These are phyloP conservation scores for Coluber constrictor DNA, from an alignment of 2,797 vertebrate genomes.

Conservation along the genomic window DNA sequence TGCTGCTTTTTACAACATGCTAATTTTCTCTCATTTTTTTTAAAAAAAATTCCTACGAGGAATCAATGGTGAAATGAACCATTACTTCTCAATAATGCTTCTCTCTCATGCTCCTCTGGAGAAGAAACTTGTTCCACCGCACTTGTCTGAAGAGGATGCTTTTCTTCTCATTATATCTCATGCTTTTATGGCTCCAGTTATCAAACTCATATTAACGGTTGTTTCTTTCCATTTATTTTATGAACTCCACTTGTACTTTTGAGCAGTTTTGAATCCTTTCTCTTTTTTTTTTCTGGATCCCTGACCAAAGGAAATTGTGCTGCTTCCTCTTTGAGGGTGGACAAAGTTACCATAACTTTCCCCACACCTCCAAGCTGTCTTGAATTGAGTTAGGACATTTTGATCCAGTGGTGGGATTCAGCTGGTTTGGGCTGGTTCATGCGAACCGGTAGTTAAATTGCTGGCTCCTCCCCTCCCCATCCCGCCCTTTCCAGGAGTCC, in stretches of 20 bases:
- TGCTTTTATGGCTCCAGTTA: background rate
- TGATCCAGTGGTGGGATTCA: too few species aligned
- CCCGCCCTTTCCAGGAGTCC: too few species aligned
- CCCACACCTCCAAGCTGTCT: background rate
- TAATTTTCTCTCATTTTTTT: constrained; percentile 1
- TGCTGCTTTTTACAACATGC: constrained; percentile 1
- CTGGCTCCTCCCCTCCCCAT: too few species aligned
- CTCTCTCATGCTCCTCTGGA: constrained; percentile 15
- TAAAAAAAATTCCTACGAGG: background rate
- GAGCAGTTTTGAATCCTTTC: background rate
- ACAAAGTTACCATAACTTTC: background rate
- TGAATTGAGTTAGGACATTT: background rate
- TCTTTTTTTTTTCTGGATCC: background rate
- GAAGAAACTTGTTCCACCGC: background rate
- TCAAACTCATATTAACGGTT: constrained; percentile 10
- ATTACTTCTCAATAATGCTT: constrained; percentile 7
- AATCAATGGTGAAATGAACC: constrained; percentile 24
- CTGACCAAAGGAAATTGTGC: background rate
- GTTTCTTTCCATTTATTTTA: constrained; percentile 1
- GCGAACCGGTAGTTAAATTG: too few species aligned
- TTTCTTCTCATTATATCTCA: constrained; percentile 11
- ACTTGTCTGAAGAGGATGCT: background rate
- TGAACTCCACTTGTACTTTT: background rate
- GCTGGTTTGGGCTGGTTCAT: too few species aligned
- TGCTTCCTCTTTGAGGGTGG: background rate